Conservation (phyloP, 2,797 vertebrate genomes). For the Sebastes kiyomatsui region DNA sequence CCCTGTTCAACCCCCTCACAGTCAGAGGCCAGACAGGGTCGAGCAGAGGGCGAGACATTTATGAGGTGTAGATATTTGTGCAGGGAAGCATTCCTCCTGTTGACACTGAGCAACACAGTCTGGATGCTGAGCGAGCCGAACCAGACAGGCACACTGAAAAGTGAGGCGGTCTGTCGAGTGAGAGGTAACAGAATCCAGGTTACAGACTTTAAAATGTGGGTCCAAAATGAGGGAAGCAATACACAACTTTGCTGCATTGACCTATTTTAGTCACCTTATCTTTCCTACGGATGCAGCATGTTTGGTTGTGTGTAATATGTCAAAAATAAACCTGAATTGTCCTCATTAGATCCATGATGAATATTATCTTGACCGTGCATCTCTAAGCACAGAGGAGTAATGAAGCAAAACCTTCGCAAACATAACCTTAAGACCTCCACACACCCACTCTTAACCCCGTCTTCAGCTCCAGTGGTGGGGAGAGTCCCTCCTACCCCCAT, state of each 20-base stretch:
- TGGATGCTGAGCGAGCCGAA: slow-evolving; percentile 68
- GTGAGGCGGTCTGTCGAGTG: slow-evolving; percentile 30
- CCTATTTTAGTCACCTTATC: slow-evolving; percentile 8
- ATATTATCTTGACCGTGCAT: slow-evolving; percentile 8
- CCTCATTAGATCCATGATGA: slow-evolving; percentile 22
- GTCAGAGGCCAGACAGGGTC: slow-evolving; percentile 78
- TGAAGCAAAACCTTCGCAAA: slow-evolving; percentile 50
- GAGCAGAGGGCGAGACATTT: slow-evolving; percentile 80
- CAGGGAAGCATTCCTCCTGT: slow-evolving; percentile 76
- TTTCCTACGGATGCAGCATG: neutral
- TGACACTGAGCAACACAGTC: slow-evolving; percentile 71
- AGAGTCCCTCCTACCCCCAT: slow-evolving; percentile 22
- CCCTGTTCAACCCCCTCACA: slow-evolving; percentile 63
- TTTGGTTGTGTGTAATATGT: slow-evolving; percentile 7
- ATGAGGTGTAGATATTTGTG: slow-evolving; percentile 83
- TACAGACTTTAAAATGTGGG: slow-evolving; percentile 1
- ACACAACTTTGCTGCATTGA: neutral
- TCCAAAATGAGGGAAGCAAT: neutral
- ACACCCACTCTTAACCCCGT: slow-evolving; percentile 37
- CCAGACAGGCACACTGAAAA: slow-evolving; percentile 46
- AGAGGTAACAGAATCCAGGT: slow-evolving; percentile 42
- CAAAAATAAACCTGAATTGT: slow-evolving; percentile 11
- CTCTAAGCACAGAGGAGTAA: slow-evolving; percentile 22
- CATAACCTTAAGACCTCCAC: slow-evolving; percentile 30
- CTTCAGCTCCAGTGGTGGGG: slow-evolving; percentile 14